A percentile compares a stretch with the other conserved stretches of the same genome.
phyloP scores from a whole-genome alignment of 2,888 invertebrate genomes.

The Drosophila differens region DNA sequence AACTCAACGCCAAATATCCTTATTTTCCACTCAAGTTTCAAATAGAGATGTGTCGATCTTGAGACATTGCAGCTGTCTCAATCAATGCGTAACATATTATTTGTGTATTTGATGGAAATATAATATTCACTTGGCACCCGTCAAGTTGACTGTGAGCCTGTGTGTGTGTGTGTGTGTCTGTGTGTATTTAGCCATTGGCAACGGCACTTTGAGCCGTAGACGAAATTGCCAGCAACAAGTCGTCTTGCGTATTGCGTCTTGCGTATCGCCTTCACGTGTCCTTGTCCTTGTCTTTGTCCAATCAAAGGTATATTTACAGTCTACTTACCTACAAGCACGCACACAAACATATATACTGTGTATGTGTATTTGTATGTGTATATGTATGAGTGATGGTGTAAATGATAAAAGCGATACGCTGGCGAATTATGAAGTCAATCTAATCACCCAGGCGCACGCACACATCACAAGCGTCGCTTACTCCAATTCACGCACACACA shows the following conservation, averaged over 20 bases:
- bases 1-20: neutral
- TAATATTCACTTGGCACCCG: neutral
- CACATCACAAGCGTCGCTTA: slow-evolving; percentile 9
- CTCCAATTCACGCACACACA: slow-evolving; percentile 19
- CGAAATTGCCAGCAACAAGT: slow-evolving; percentile 47
- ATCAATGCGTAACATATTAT: neutral
- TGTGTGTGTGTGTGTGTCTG: neutral
- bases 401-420: slow-evolving; percentile 52
- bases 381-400: slow-evolving; percentile 12
- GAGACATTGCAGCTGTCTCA: neutral
- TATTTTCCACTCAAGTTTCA: neutral
- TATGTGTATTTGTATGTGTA: no score
- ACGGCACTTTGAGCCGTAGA: slow-evolving; percentile 5
- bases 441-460: slow-evolving; percentile 54
- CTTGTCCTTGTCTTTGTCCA: slow-evolving; percentile 33
- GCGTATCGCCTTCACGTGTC: slow-evolving; percentile 29
- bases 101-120: neutral
- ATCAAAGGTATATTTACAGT: slow-evolving; percentile 14
- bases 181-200: neutral
- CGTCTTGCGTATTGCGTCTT: slow-evolving; percentile 2
- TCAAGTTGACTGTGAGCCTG: neutral
- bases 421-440: slow-evolving; percentile 52
- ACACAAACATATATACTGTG: neutral
- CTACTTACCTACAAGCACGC: slow-evolving; percentile 5
- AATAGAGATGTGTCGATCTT: neutral